Percentiles rank a stretch among this genome's conserved stretches.
Conservation (phyloP, 2,113 vertebrate genomes). For the Perca fluviatilis region DNA sequence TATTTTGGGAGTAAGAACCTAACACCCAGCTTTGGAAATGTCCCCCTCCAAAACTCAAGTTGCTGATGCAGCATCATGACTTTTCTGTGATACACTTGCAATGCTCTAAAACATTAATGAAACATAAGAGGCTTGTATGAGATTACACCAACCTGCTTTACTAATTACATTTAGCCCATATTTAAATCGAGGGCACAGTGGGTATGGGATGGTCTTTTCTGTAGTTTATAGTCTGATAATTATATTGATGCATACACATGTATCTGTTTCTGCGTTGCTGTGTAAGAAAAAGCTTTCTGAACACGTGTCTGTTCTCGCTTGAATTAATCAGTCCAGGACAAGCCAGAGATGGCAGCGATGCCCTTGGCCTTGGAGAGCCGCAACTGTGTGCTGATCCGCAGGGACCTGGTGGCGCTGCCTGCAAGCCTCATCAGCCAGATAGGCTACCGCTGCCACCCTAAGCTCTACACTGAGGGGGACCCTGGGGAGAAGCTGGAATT, state of each 20-base stretch:
- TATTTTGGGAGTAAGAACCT: slow-evolving; percentile 59
- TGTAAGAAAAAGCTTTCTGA: slow-evolving; percentile 2
- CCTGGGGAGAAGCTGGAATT: slow-evolving; percentile 98
- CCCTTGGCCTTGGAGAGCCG: slow-evolving; percentile 92
- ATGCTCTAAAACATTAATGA: slow-evolving; percentile 68
- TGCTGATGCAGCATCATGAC: slow-evolving; percentile 66
- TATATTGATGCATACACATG: background rate
- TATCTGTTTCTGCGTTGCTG: slow-evolving; percentile 19
- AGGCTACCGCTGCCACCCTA: slow-evolving; percentile 98
- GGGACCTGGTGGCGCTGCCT: slow-evolving; percentile 95
- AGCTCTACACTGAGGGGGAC: slow-evolving; percentile 98
- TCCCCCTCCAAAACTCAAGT: slow-evolving; percentile 52
- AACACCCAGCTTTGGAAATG: slow-evolving; percentile 45
- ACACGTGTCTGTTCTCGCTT: slow-evolving; percentile 10
- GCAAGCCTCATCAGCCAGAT: slow-evolving; percentile 99
- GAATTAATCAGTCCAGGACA: slow-evolving; percentile 86
- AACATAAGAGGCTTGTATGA: slow-evolving; percentile 61
- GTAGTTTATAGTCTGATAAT: background rate
- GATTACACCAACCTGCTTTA: slow-evolving; percentile 49
- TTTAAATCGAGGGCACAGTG: slow-evolving; percentile 2
- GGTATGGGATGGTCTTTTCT: slow-evolving; percentile 17
- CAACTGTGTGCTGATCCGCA: slow-evolving; percentile 95
- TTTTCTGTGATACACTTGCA: slow-evolving; percentile 70
- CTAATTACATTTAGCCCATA: slow-evolving; percentile 14
- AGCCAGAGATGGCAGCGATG: slow-evolving; percentile 87